These are phyloP conservation scores for Drosophila putrida DNA, from an alignment of 2,888 invertebrate species.

Conservation along the genomic window DNA sequence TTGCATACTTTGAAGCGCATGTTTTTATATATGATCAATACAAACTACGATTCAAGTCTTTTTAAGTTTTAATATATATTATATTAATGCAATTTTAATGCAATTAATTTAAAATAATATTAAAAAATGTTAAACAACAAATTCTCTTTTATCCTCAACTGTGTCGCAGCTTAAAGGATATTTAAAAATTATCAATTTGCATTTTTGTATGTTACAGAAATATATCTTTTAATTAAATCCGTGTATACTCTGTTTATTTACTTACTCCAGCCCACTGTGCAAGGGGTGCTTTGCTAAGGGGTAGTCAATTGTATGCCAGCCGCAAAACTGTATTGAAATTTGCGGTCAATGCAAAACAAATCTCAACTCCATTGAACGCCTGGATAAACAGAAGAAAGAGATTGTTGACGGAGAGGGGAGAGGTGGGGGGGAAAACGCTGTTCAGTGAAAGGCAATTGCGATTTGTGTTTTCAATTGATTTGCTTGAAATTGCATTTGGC, in stretches of 20 bases:
- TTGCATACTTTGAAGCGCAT: too few species aligned
- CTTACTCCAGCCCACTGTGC: slow-evolving; percentile 33
- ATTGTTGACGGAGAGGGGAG: neutral
- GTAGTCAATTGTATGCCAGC: slow-evolving; percentile 60
- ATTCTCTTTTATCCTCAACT: too few species aligned
- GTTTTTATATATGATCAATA: too few species aligned
- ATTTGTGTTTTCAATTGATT: slow-evolving; percentile 78
- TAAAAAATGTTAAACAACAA: too few species aligned
- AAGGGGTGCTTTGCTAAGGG: slow-evolving; percentile 1
- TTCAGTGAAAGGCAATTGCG: slow-evolving; percentile 68
- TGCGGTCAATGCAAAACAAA: slow-evolving; percentile 79
- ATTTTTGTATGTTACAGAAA: neutral
- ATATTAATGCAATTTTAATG: too few species aligned
- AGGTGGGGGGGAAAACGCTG: slow-evolving; percentile 8
- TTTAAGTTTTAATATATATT: too few species aligned
- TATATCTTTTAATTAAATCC: neutral
- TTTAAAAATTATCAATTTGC: too few species aligned
- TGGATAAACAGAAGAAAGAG: slow-evolving; percentile 46
- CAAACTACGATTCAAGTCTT: too few species aligned
- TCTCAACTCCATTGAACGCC: slow-evolving; percentile 68
- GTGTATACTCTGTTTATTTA: neutral
- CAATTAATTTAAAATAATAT: too few species aligned
- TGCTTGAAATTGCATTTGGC: slow-evolving; percentile 75
- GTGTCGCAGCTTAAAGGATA: too few species aligned
- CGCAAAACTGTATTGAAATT: slow-evolving; percentile 78